Conservation (phyloP, 2,797 vertebrate species). For the Pseudochaenichthys georgianus region DNA sequence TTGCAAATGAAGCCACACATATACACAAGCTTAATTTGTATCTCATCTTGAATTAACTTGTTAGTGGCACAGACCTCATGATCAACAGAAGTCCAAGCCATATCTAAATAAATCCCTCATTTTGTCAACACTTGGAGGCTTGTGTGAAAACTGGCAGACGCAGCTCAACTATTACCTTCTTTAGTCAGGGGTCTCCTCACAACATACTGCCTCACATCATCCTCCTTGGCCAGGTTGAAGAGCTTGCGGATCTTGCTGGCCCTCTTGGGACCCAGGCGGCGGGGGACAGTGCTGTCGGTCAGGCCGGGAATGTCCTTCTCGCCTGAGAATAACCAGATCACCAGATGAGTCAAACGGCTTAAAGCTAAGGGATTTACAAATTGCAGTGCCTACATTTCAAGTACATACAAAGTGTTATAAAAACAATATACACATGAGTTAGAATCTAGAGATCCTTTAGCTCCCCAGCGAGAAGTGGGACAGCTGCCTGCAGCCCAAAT, state of each 20-base stretch:
- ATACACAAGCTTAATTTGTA: background rate
- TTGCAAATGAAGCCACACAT: too few species aligned
- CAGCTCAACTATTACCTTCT: slow-evolving; percentile 85
- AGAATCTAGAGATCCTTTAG: too few species aligned
- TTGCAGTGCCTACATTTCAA: background rate
- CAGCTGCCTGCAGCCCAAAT: background rate
- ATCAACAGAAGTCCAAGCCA: background rate
- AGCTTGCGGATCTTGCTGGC: slow-evolving; percentile 98
- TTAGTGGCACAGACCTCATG: too few species aligned
- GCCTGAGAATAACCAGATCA: slow-evolving; percentile 76
- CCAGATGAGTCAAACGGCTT: background rate
- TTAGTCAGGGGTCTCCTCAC: slow-evolving; percentile 96
- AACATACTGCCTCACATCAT: slow-evolving; percentile 97
- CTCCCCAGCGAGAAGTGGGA: too few species aligned
- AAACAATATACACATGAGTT: too few species aligned
- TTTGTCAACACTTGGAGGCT: accelerated
- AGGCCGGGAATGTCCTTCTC: slow-evolving; percentile 98
- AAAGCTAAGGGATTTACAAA: background rate
- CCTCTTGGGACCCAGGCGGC: slow-evolving; percentile 96
- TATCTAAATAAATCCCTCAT: background rate
- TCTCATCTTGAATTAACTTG: background rate
- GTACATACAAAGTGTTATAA: too few species aligned
- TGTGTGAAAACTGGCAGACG: background rate
- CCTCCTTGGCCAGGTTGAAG: slow-evolving; percentile 98
- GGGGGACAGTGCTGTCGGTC: slow-evolving; percentile 97